Conservation (phyloP, 2,888 invertebrate species). For the Syrista parreyssii region DNA sequence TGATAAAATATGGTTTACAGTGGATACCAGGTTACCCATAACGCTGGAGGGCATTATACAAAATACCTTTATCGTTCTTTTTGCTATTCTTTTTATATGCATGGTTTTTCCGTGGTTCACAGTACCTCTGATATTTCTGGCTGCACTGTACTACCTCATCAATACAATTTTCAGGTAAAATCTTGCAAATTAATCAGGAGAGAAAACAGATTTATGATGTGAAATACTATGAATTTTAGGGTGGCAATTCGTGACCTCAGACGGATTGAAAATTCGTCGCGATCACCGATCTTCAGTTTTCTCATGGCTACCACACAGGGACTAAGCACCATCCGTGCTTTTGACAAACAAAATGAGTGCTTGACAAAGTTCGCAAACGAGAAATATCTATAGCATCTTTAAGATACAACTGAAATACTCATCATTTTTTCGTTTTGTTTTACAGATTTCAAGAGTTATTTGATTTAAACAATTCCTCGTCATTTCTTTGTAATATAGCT, state of each 20-base stretch:
- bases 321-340: constrained; percentile 72
- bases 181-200: not conserved
- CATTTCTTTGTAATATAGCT: constrained; percentile 67
- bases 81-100: constrained; percentile 67
- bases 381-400: not conserved
- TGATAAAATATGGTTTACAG: constrained; percentile 59
- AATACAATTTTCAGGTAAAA: constrained; percentile 63
- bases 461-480: constrained; percentile 67
- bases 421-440: not conserved
- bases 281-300: constrained; percentile 72
- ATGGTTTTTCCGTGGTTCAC: constrained; percentile 68
- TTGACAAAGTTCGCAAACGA: constrained; percentile 56
- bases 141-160: constrained; percentile 62
- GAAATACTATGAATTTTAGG: constrained; percentile 46
- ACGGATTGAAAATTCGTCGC: constrained; percentile 69
- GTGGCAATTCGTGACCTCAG: constrained; percentile 68
- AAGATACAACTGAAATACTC: not conserved
- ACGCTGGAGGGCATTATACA: constrained; percentile 71
- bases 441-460: constrained; percentile 67
- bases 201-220: not conserved
- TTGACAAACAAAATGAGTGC: constrained; percentile 69
- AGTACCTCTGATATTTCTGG: constrained; percentile 66
- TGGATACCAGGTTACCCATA: constrained; percentile 70
- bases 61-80: constrained; percentile 67
- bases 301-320: constrained; percentile 72